These are phyloP conservation scores for Thunnus thynnus DNA, from an alignment of 2,113 vertebrate genomes.

Conservation along the genomic window DNA sequence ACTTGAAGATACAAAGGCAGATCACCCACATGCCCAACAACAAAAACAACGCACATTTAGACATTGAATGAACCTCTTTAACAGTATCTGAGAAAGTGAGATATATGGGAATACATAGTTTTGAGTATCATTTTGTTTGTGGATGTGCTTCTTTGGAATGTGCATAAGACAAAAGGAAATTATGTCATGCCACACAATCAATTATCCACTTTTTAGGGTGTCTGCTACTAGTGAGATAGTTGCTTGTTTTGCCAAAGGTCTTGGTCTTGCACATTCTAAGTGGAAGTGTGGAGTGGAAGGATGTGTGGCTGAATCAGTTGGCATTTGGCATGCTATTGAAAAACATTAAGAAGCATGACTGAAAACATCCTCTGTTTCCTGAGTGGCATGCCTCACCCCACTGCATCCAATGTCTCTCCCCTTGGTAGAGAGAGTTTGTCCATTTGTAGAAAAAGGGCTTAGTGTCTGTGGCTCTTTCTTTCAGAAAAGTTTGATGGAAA, in stretches of 20 bases:
- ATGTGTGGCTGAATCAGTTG: conserved; percentile 65
- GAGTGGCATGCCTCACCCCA: conserved; percentile 33
- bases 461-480: conserved; percentile 44
- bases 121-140: conserved; percentile 18
- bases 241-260: conserved; percentile 61
- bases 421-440: conserved; percentile 47
- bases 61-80: conserved; percentile 50
- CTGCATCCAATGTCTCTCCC: conserved; percentile 22
- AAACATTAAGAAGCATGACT: conserved; percentile 50
- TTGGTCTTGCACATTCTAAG: conserved; percentile 55
- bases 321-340: conserved; percentile 49
- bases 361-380: conserved; percentile 62
- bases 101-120: conserved; percentile 21
- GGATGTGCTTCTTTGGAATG: conserved; percentile 49
- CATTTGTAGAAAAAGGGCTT: conserved; percentile 55
- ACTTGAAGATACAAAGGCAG: conserved; percentile 74
- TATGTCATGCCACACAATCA: conserved; percentile 40
- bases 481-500: conserved; percentile 52
- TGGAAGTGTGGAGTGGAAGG: conserved; percentile 51
- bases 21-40: conserved; percentile 50
- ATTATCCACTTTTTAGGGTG: conserved; percentile 33
- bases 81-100: conserved; percentile 26
- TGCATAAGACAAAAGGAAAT: conserved; percentile 27
- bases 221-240: conserved; percentile 39
- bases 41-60: conserved; percentile 57